Percentiles rank a stretch among this genome's conserved stretches.
These are phyloP conservation scores for Drosophila mimetica DNA, from an alignment of 2,888 invertebrate genomes.

Conservation along the genomic window DNA sequence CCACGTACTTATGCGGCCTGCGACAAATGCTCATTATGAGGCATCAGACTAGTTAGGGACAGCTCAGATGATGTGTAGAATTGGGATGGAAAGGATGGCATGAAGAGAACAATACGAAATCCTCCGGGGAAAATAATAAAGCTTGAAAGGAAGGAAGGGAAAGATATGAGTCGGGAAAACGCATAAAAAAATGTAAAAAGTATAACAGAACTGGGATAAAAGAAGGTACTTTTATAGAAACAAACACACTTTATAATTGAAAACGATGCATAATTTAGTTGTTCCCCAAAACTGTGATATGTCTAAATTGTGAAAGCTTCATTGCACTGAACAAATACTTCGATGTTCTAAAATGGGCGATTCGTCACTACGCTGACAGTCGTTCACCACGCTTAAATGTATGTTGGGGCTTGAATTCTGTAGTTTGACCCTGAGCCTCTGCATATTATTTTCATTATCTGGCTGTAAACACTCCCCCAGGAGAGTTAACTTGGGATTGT, in stretches of 20 bases:
- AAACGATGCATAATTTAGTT: too few relatives aligned
- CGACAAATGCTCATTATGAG: constrained; percentile 56
- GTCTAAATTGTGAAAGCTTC: too few relatives aligned
- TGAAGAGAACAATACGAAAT: background rate
- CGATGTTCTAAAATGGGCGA: too few relatives aligned
- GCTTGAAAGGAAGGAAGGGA: too few relatives aligned
- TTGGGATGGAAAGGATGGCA: background rate
- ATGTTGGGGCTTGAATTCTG: background rate
- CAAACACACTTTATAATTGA: too few relatives aligned
- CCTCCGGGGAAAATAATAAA: background rate
- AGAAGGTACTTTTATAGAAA: too few relatives aligned
- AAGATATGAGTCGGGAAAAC: background rate
- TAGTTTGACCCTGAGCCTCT: background rate
- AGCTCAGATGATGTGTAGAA: constrained; percentile 11
- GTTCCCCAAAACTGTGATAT: too few relatives aligned
- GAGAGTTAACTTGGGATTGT: constrained; percentile 23
- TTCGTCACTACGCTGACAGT: too few relatives aligned
- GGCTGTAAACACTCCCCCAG: constrained; percentile 24
- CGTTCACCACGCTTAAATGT: background rate
- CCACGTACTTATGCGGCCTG: constrained; percentile 39
- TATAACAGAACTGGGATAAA: too few relatives aligned
- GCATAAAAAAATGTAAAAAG: too few relatives aligned
- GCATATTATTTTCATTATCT: constrained; percentile 21
- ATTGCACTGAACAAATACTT: too few relatives aligned
- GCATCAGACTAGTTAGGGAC: constrained; percentile 43